Evolutionary conservation across 1,140 invertebrate species (phyloP), one percentile per base, ranked within the genome.

Genomic region (Apis cerana): DNA sequence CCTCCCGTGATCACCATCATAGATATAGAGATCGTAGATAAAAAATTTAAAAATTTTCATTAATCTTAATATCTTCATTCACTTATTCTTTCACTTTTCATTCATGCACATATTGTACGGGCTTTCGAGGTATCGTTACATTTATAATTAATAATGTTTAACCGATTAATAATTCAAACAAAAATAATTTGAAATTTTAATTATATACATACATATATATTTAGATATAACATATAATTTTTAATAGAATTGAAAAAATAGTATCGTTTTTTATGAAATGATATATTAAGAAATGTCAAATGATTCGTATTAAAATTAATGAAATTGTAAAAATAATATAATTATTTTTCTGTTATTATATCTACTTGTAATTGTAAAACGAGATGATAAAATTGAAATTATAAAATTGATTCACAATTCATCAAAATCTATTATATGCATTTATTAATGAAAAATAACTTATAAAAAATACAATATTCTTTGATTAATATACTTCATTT

Each of bases 11-110:
- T 89, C 93, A 94, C 87, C 91, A 92, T 62, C 93, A 93, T 61
- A 90, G 94, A 85, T 94, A 94, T 74, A 89, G 93, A n/a, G 94
- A 94, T 56, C 92, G 94, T 68, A 94, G 93, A 94, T 86, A 82
- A 84, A 23, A 76, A 61, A 82, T 76, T 75, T 69, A 58, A 21
- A 33, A 81, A 43, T 43, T 2, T 43, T 43, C 33, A 43, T 43
- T 43, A 43, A 43, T 43, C 33, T 43, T 50, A 59, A 76, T 68
- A 10, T 69, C 48, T 43, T 71, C 43, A 33, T 65, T 62, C 58
- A 74, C n/a, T 19, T 74, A 83, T 69, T 68, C 50, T 56, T 54
- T 78, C 54, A 67, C 74, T 79, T 83, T 62, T 23, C 13, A 82
- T 69, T 82, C 67, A 64, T 74, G 68, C 80, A 71, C 75, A 79